phyloP scores from a whole-genome alignment of 2,888 invertebrate species.

The Entomobrya multifasciata region DNA sequence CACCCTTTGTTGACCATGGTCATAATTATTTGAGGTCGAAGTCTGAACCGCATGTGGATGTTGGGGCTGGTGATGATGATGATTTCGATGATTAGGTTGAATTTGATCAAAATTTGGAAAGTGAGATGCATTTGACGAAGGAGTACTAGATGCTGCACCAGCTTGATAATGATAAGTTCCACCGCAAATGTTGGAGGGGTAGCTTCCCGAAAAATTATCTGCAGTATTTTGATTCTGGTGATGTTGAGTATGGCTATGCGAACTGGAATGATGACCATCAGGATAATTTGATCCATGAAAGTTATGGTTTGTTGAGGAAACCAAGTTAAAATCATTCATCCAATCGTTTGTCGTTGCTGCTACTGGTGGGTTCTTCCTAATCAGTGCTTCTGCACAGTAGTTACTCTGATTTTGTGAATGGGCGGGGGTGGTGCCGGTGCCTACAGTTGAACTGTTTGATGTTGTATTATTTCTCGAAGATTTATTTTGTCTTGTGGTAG shows the following conservation, averaged over 20 bases:
- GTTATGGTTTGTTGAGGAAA: background rate
- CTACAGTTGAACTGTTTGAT: background rate
- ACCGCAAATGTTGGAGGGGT: background rate
- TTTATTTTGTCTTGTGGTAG: background rate
- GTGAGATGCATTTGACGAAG: constrained; percentile 9
- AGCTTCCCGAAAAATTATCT: background rate
- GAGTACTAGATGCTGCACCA: background rate
- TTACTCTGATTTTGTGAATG: constrained; percentile 55
- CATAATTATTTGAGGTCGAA: background rate
- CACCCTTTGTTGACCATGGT: background rate
- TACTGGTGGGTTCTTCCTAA: constrained; percentile 68
- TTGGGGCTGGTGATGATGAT: constrained; percentile 26
- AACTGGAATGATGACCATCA: constrained; percentile 19
- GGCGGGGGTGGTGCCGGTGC: background rate
- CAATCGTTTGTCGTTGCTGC: constrained; percentile 6
- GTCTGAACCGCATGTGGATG: background rate
- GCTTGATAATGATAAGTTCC: background rate
- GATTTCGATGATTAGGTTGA: constrained; percentile 5
- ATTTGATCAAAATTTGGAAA: constrained; percentile 38
- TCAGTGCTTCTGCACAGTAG: constrained; percentile 77
- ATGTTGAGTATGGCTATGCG: background rate
- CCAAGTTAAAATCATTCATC: constrained; percentile 34
- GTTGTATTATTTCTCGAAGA: background rate
- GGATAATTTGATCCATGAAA: background rate
- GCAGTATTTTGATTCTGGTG: background rate